Percentiles rank a stretch among this genome's conserved stretches.
phyloP scores from a whole-genome alignment of 1,140 invertebrate species.

The Thaumatotibia leucotreta region DNA sequence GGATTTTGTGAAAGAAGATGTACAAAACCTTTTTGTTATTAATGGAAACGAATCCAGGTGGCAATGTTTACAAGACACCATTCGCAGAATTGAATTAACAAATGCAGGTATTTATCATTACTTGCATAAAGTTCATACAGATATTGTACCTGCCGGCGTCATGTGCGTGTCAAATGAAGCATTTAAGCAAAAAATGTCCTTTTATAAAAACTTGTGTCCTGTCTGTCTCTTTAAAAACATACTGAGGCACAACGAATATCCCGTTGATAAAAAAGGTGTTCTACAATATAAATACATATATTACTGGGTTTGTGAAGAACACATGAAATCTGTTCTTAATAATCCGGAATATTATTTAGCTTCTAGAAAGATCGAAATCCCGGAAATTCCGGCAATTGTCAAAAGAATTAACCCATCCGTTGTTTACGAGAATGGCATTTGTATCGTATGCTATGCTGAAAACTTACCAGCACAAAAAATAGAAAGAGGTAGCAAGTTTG shows the following conservation, averaged over 20 bases:
- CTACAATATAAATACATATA: slow-evolving; percentile 73
- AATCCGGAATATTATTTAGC: slow-evolving; percentile 57
- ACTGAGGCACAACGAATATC: slow-evolving; percentile 54
- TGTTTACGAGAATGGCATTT: slow-evolving; percentile 74
- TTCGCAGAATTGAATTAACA: slow-evolving; percentile 40
- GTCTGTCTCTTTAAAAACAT: slow-evolving; percentile 69
- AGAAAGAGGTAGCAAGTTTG: slow-evolving; percentile 59
- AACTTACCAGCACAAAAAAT: slow-evolving; percentile 66
- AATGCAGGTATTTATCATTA: slow-evolving; percentile 52
- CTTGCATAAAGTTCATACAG: slow-evolving; percentile 48
- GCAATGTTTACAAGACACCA: slow-evolving; percentile 67
- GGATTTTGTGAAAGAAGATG: slow-evolving; percentile 71
- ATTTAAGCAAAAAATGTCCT: slow-evolving; percentile 70
- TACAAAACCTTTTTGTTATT: slow-evolving; percentile 69
- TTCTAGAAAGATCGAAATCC: slow-evolving; percentile 52
- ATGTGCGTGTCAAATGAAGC: slow-evolving; percentile 74
- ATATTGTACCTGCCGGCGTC: slow-evolving; percentile 47
- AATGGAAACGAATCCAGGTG: slow-evolving; percentile 68
- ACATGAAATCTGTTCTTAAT: slow-evolving; percentile 64
- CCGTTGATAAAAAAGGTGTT: slow-evolving; percentile 72
- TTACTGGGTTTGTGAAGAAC: slow-evolving; percentile 78
- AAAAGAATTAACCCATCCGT: slow-evolving; percentile 48
- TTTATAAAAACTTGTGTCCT: slow-evolving; percentile 76
- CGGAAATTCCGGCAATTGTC: slow-evolving; percentile 67
- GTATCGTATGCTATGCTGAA: slow-evolving; percentile 78